A percentile compares a stretch with the other conserved stretches of the same genome.
These are phyloP conservation scores for Acrobasis consociella DNA, from an alignment of 2,888 invertebrate species.

Conservation along the genomic window DNA sequence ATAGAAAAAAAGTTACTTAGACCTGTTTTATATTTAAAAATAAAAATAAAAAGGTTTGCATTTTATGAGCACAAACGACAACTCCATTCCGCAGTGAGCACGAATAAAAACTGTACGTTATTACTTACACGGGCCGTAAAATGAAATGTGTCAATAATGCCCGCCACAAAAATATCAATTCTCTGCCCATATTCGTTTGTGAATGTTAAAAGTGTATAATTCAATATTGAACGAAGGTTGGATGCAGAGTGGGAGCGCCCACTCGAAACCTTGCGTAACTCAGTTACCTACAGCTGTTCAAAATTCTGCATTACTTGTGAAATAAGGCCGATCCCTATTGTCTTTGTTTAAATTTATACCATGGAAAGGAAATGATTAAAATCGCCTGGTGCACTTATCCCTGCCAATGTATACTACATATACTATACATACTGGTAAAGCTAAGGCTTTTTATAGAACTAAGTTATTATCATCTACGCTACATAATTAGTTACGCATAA, in stretches of 20 bases:
- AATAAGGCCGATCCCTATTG: constrained; percentile 1
- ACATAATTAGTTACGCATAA: too few relatives aligned
- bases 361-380: background rate
- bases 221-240: constrained; percentile 37
- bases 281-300: constrained; percentile 17
- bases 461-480: too few relatives aligned
- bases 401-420: too few relatives aligned
- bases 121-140: constrained; percentile 50
- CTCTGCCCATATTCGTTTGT: constrained; percentile 40
- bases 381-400: too few relatives aligned
- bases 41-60: constrained; percentile 36
- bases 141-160: constrained; percentile 52
- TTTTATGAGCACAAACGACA: constrained; percentile 48
- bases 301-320: constrained; percentile 5
- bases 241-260: constrained; percentile 45
- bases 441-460: too few relatives aligned
- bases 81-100: constrained; percentile 44
- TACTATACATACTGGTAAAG: too few relatives aligned
- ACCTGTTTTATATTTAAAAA: constrained; percentile 30
- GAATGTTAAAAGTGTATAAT: constrained; percentile 28
- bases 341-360: background rate
- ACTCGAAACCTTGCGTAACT: constrained; percentile 39
- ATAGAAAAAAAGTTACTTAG: constrained; percentile 21
- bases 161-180: constrained; percentile 44
- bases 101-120: constrained; percentile 51